Evolutionary conservation across 2,797 vertebrate species (phyloP), one percentile per base, ranked within the genome.

Genomic region (Gymnoscopelus braueri): DNA sequence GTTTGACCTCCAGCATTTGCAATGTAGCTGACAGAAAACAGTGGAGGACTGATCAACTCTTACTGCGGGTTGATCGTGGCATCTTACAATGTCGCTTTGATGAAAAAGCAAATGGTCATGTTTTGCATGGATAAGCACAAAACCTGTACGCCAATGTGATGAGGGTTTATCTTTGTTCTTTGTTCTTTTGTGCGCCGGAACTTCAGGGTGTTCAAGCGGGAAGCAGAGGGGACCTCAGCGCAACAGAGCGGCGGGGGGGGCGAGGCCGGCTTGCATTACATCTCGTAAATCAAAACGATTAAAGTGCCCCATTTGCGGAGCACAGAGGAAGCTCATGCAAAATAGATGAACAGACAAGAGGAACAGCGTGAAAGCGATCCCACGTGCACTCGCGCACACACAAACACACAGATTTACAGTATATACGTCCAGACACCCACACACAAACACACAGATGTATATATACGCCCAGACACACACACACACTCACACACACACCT

Each of bases 21-120:
- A 96, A 96, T 97, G 96, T 97, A 96, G 96, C 96, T 96, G 96
- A 96, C 96, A 97, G 97, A 95, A 95, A 54, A 67, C 70, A 63
- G 79, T 74, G 84, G 80, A 86, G 48, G 75, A 66, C 71, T 81
- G 83, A 84, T 86, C 87, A 89, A 91, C 84, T 60, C 35, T 19
- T 35, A 4, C 11, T 54, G 11, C 24, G 57, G 75, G 88, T 88
- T 89, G 90, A 89, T 89, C 84, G 29, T 63, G 50, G 47, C 56
- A 48, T 19, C 52, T 81, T 47, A 52, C 47, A 19, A 88, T 68
- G 88, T 65, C 76, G 71, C 87, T 74, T 68, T 62, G 0, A 79
- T 81, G 80, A 60, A 65, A 32, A 90, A 89, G 87, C 88, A 66
- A 82, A 90, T 91, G 87, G 70, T 71, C 60, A 82, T 87, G 82